Evolutionary conservation across 1,140 invertebrate genomes (phyloP).

Genomic region (Diorhabda carinulata): DNA sequence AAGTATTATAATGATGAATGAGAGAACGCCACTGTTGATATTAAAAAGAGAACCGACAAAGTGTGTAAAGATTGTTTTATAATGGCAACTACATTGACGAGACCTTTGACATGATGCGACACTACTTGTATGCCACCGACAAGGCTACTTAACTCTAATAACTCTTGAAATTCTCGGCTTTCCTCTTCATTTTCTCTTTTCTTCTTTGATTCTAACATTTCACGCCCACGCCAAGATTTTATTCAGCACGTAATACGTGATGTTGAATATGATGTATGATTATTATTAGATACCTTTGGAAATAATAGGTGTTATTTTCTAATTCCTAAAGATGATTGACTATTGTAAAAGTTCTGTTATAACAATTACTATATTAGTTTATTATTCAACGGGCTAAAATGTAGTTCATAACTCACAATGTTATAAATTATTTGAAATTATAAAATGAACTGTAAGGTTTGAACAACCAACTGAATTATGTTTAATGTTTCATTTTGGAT

Average conservation of each 20-base stretch:
- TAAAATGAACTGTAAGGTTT: too few relatives aligned
- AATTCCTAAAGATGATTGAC: too few relatives aligned
- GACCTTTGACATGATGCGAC: conserved; percentile 16
- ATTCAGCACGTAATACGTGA: conserved; percentile 12
- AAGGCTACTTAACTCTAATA: conserved; percentile 22
- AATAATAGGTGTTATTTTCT: too few relatives aligned
- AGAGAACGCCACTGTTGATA: neutral
- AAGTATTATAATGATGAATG: too few relatives aligned
- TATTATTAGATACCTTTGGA: neutral
- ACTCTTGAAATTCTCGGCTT: conserved; percentile 2
- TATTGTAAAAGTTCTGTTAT: too few relatives aligned
- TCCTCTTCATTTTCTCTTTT: conserved; percentile 13
- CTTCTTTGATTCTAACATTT: conserved; percentile 12
- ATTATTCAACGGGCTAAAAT: too few relatives aligned
- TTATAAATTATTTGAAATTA: too few relatives aligned
- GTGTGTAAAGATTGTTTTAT: conserved; percentile 27
- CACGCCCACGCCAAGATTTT: conserved; percentile 7
- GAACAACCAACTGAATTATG: too few relatives aligned
- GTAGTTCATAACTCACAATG: too few relatives aligned
- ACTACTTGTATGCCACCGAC: conserved; percentile 10
- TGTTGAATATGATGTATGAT: conserved; percentile 6
- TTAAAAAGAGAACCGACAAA: conserved; percentile 27
- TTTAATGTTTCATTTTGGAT: too few relatives aligned
- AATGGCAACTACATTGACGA: conserved; percentile 27
- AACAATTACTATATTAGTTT: too few relatives aligned